These are phyloP conservation scores for Patagioenas fasciata DNA, from an alignment of 2,113 vertebrate genomes.

Conservation along the genomic window DNA sequence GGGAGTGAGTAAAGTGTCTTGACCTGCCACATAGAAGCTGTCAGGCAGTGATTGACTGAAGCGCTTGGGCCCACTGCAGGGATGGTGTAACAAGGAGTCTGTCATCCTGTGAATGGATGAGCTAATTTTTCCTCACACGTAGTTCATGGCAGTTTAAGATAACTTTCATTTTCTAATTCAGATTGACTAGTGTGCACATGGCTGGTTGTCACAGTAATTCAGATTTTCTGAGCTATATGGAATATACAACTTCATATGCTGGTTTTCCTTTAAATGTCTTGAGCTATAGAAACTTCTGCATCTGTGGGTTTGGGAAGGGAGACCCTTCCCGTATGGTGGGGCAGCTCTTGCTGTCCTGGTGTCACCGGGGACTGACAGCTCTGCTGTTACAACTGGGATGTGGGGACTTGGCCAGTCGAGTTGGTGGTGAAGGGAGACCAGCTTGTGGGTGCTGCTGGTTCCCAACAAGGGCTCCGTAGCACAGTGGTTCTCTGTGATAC, in stretches of 20 bases:
- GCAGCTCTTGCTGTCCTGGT: too few species aligned
- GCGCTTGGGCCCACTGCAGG: not conserved
- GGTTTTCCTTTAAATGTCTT: not conserved
- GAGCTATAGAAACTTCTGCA: not conserved
- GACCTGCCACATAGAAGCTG: not conserved
- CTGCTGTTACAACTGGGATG: not conserved
- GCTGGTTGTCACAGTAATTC: not conserved
- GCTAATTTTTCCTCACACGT: not conserved
- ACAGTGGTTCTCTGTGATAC: not conserved
- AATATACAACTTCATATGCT: not conserved
- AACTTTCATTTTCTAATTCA: not conserved
- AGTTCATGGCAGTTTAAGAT: not conserved
- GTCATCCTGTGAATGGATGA: not conserved
- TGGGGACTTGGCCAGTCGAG: not conserved
- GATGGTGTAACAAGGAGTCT: not conserved
- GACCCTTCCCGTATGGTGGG: rapidly evolving
- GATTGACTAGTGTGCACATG: not conserved
- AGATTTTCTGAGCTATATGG: not conserved
- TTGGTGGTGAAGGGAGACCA: not conserved
- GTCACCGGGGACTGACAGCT: rapidly evolving
- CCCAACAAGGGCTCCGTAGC: rapidly evolving
- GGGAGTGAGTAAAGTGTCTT: not conserved
- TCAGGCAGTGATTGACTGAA: not conserved
- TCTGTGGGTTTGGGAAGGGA: not conserved
- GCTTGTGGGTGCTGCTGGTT: not conserved